phyloP scores from a whole-genome alignment of 2,888 invertebrate species.

The Pollenia amentaria region DNA sequence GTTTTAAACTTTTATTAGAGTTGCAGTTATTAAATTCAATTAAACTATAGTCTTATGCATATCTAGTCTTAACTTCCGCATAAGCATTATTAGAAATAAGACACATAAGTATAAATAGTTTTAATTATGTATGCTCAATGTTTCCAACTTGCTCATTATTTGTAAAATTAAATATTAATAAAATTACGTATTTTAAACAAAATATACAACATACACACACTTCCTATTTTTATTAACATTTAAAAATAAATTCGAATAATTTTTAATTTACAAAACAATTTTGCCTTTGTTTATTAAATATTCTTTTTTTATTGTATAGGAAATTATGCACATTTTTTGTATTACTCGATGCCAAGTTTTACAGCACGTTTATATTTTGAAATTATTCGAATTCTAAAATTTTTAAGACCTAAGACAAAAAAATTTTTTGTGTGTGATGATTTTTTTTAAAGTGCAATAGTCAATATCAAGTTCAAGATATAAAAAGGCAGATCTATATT shows the following conservation, averaged over 20 bases:
- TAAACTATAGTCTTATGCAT: conserved; percentile 64
- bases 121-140: conserved; percentile 28
- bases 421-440: conserved; percentile 3
- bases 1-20: conserved; percentile 42
- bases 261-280: conserved; percentile 45
- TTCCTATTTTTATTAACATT: conserved; percentile 58
- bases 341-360: conserved; percentile 64
- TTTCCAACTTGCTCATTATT: conserved; percentile 54
- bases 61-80: conserved; percentile 73
- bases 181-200: conserved; percentile 49
- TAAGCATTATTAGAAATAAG: conserved; percentile 52
- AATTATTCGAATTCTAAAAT: conserved; percentile 63
- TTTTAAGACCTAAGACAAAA: conserved; percentile 37
- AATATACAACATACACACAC: conserved; percentile 39
- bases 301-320: conserved; percentile 46
- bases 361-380: conserved; percentile 58
- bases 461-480: conserved; percentile 83
- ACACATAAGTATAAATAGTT: conserved; percentile 33
- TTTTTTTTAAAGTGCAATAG: conserved; percentile 34
- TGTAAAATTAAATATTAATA: conserved; percentile 60
- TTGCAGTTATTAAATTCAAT: conserved; percentile 44
- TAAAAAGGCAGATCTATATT: conserved; percentile 70
- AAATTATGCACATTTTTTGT: conserved; percentile 44
- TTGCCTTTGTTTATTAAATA: conserved; percentile 36
- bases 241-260: conserved; percentile 43